Conservation (phyloP, 2,113 vertebrate genomes). For the Nesoenas mayeri region DNA sequence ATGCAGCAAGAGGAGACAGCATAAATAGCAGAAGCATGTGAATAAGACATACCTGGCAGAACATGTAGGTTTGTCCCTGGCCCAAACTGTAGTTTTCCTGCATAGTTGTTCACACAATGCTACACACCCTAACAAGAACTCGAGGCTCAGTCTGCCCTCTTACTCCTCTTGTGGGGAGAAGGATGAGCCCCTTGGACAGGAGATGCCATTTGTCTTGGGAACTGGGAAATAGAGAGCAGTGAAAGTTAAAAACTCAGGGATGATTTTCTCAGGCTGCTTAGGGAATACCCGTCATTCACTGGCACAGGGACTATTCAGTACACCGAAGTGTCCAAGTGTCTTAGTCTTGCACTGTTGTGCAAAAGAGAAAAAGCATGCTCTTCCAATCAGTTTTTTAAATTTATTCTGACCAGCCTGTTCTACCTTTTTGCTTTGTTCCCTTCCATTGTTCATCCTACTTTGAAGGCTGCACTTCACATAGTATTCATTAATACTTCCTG, state of each 20-base stretch:
- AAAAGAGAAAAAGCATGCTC: no score
- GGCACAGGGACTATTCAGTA: neutral
- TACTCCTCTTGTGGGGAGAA: neutral
- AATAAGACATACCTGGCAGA: neutral
- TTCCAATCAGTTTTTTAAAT: no score
- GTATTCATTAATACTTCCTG: no score
- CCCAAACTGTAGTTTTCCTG: neutral
- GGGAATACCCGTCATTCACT: no score
- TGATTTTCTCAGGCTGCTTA: neutral
- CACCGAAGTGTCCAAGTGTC: no score
- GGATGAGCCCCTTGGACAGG: neutral
- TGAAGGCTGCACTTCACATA: no score
- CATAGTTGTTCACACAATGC: accelerated
- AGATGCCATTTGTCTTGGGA: neutral
- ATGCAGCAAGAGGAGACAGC: neutral
- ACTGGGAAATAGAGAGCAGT: neutral
- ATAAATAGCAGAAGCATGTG: neutral
- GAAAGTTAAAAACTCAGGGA: no score
- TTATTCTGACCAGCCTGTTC: no score
- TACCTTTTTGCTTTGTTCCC: no score
- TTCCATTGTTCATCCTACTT: no score
- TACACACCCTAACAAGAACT: neutral
- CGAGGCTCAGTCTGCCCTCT: neutral
- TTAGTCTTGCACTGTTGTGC: neutral
- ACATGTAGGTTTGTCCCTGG: neutral